Evolutionary conservation across 2,113 vertebrate species (phyloP).

Genomic region (Hippocampus comes): DNA sequence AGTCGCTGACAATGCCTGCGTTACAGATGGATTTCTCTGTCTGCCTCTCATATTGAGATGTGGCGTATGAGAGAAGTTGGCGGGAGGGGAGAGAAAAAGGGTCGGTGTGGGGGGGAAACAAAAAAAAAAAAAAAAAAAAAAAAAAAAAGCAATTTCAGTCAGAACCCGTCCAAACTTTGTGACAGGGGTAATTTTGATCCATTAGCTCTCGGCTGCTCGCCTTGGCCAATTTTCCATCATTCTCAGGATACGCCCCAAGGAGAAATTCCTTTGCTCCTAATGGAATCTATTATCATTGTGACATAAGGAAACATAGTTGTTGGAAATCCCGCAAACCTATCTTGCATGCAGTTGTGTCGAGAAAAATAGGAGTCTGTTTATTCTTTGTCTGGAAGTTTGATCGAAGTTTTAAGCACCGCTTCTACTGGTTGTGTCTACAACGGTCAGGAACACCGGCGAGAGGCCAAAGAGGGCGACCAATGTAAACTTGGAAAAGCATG

Average conservation of each 20-base stretch:
- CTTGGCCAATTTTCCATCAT: constrained; percentile 69
- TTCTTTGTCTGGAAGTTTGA: constrained; percentile 41
- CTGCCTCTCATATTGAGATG: constrained; percentile 74
- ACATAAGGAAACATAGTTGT: constrained; percentile 57
- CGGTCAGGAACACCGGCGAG: constrained; percentile 27
- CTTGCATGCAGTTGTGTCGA: constrained; percentile 55
- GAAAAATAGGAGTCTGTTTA: constrained; percentile 24
- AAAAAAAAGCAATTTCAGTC: constrained; percentile 72
- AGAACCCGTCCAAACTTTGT: constrained; percentile 76
- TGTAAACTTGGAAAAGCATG: constrained; percentile 34
- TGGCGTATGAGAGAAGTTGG: constrained; percentile 31
- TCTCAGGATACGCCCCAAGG: constrained; percentile 55
- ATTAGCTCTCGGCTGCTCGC: constrained; percentile 72
- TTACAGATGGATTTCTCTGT: constrained; percentile 80
- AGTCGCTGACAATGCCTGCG: constrained; percentile 74
- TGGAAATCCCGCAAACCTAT: constrained; percentile 35
- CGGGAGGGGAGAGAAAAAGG: constrained; percentile 32
- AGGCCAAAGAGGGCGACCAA: constrained; percentile 43
- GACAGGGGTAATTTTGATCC: constrained; percentile 77
- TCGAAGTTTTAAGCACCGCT: constrained; percentile 39
- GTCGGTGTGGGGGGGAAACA: constrained; percentile 5
- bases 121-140: not conserved
- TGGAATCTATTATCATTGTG: constrained; percentile 66
- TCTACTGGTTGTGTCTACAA: constrained; percentile 17
- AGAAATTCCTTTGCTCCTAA: constrained; percentile 61